phyloP scores from a whole-genome alignment of 2,113 vertebrate genomes.

The Progne subis region DNA sequence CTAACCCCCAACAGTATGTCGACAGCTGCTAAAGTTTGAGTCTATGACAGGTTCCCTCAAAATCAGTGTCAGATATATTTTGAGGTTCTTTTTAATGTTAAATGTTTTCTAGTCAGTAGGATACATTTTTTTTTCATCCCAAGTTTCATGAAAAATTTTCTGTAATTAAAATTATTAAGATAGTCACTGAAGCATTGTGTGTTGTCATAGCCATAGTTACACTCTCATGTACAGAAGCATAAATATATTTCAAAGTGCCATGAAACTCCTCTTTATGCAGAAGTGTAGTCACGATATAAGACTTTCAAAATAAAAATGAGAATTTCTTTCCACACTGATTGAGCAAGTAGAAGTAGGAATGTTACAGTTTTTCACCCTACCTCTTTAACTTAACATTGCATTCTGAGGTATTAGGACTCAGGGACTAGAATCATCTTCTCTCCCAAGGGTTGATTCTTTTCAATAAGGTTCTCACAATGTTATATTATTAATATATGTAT shows the following conservation, averaged over 20 bases:
- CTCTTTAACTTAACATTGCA: background rate
- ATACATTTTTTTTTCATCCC: background rate
- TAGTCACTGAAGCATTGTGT: background rate
- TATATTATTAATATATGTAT: conserved; percentile 18
- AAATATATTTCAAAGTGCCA: background rate
- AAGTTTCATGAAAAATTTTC: background rate
- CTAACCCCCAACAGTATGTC: too few species aligned
- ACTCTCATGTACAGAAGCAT: background rate
- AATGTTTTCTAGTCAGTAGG: background rate
- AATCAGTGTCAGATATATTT: background rate
- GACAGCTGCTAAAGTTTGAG: background rate
- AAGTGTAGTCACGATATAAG: background rate
- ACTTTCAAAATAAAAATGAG: background rate
- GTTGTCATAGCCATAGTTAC: background rate
- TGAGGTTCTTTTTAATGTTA: background rate
- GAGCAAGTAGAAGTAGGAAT: background rate
- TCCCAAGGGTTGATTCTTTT: conserved; percentile 8
- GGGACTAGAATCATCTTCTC: background rate
- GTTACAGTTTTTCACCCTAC: background rate
- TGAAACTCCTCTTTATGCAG: background rate
- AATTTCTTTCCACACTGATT: conserved; percentile 8
- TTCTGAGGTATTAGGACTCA: background rate
- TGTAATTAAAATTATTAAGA: background rate
- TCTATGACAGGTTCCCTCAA: background rate
- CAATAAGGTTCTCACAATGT: background rate